phyloP scores from a whole-genome alignment of 1,140 invertebrate species.

The Thaumetopoea pityocampa region DNA sequence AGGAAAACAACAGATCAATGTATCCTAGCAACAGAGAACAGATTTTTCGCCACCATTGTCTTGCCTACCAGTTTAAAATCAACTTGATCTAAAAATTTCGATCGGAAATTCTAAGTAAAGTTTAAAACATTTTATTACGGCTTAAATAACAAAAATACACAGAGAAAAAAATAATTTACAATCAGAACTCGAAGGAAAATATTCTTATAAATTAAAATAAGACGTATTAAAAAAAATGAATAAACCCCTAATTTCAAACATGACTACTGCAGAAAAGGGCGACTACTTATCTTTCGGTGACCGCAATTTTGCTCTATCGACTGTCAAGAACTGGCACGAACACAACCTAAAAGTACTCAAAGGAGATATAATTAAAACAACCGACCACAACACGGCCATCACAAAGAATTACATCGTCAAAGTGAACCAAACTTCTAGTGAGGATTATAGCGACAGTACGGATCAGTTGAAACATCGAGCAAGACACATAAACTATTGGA shows the following conservation, averaged over 20 bases:
- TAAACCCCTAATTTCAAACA: slow-evolving; percentile 14
- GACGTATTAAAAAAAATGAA: neutral
- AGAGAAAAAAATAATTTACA: neutral
- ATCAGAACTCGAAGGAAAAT: neutral
- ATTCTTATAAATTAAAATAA: too few relatives aligned
- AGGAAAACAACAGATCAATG: too few relatives aligned
- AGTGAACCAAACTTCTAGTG: slow-evolving; percentile 59
- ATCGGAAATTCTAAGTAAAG: too few relatives aligned
- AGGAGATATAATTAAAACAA: slow-evolving; percentile 58
- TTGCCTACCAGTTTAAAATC: too few relatives aligned
- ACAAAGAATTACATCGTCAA: slow-evolving; percentile 66
- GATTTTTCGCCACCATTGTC: too few relatives aligned
- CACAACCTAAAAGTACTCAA: slow-evolving; percentile 55
- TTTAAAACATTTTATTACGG: too few relatives aligned
- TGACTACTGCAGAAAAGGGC: slow-evolving; percentile 34
- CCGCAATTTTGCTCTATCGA: slow-evolving; percentile 47
- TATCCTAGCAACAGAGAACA: too few relatives aligned
- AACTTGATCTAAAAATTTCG: too few relatives aligned
- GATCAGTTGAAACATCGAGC: slow-evolving; percentile 77
- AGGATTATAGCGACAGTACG: slow-evolving; percentile 75
- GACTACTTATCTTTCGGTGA: slow-evolving; percentile 54
- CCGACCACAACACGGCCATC: slow-evolving; percentile 52
- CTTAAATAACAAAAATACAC: too few relatives aligned
- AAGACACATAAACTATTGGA: slow-evolving; percentile 80
- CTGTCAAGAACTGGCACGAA: slow-evolving; percentile 48